Conservation (phyloP, 2,888 invertebrate genomes). For the Rotaria macrura region DNA sequence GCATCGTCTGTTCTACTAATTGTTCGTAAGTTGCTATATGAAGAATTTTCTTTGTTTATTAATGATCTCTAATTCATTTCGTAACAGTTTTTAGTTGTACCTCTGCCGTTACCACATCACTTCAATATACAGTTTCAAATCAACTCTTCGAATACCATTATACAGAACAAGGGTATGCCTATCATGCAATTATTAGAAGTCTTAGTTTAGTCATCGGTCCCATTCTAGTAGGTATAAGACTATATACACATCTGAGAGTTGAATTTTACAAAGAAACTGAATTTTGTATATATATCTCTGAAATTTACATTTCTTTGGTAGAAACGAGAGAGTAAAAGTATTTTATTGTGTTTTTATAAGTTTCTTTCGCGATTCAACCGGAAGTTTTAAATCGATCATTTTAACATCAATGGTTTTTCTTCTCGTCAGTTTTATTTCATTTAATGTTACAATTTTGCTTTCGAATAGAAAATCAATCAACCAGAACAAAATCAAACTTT, state of each 20-base stretch:
- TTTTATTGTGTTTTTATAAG: no score
- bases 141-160: neutral
- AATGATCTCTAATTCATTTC: neutral
- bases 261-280: no score
- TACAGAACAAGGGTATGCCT: neutral
- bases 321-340: no score
- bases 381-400: neutral
- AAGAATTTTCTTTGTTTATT: neutral
- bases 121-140: neutral
- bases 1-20: neutral
- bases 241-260: no score
- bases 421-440: neutral
- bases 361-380: neutral
- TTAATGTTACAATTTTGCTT: neutral
- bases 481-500: neutral
- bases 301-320: no score
- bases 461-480: neutral
- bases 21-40: neutral
- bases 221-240: neutral
- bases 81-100: neutral
- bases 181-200: constrained; percentile 16
- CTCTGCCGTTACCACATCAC: neutral
- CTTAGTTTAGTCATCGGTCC: neutral
- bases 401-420: neutral
- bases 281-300: no score